Evolutionary conservation across 2,113 vertebrate species (phyloP).

Genomic region (Apaloderma vittatum): DNA sequence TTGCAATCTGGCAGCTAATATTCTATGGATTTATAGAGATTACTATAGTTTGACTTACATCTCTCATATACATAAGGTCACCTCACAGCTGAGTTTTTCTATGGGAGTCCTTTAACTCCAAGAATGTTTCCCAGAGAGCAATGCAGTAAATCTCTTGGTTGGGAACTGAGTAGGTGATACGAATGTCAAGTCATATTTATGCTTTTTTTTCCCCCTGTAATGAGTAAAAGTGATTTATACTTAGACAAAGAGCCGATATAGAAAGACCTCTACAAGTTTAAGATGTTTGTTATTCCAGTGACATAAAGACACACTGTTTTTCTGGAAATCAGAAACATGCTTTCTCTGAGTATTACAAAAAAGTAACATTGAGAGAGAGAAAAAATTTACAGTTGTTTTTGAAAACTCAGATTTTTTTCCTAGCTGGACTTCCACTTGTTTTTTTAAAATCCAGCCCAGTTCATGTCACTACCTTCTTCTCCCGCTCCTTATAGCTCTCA

Average conservation of each 20-base stretch:
- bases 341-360: background rate
- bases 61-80: background rate
- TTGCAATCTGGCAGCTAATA: background rate
- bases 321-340: slow-evolving; percentile 12
- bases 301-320: slow-evolving; percentile 32
- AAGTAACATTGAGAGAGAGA: background rate
- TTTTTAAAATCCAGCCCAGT: background rate
- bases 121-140: slow-evolving; percentile 30
- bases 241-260: slow-evolving; percentile 38
- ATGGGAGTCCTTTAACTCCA: background rate
- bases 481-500: background rate
- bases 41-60: background rate
- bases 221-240: slow-evolving; percentile 56
- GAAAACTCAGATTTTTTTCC: background rate
- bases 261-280: background rate
- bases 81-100: background rate
- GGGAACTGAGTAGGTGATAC: slow-evolving; percentile 57
- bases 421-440: background rate
- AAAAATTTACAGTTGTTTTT: background rate
- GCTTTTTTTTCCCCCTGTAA: slow-evolving; percentile 7
- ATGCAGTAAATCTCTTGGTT: slow-evolving; percentile 56
- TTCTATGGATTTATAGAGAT: background rate
- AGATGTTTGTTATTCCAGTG: slow-evolving; percentile 18
- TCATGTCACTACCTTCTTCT: background rate
- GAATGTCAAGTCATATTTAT: slow-evolving; percentile 61